Evolutionary conservation across 2,888 invertebrate genomes (phyloP).

Genomic region (Athrips mouffetella): DNA sequence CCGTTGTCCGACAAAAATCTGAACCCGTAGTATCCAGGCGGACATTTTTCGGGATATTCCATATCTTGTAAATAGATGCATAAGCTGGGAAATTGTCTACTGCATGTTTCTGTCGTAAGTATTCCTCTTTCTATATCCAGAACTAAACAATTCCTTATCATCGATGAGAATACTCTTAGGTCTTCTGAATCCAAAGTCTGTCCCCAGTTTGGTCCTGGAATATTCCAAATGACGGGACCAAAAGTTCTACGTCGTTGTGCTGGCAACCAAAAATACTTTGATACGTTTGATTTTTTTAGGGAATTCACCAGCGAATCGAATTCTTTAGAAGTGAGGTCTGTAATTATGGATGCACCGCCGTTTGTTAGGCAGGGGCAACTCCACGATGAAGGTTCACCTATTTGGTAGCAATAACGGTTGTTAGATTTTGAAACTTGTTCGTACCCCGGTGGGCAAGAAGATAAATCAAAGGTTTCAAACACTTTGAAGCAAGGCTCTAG

Average conservation of each 20-base stretch:
- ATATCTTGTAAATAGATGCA: conserved; percentile 61
- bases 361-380: conserved; percentile 57
- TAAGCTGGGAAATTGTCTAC: conserved; percentile 49
- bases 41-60: conserved; percentile 54
- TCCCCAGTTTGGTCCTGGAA: conserved; percentile 71
- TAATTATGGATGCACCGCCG: conserved; percentile 60
- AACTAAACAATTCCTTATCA: conserved; percentile 53
- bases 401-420: conserved; percentile 56
- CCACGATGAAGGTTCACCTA: conserved; percentile 46
- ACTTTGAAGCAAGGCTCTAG: conserved; percentile 46
- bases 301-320: conserved; percentile 43
- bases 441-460: conserved; percentile 57
- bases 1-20: conserved; percentile 53
- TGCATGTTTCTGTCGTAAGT: conserved; percentile 50
- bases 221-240: conserved; percentile 62
- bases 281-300: conserved; percentile 39
- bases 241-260: conserved; percentile 57
- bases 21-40: conserved; percentile 55
- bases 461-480: conserved; percentile 41
- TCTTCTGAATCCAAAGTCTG: conserved; percentile 29
- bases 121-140: conserved; percentile 43
- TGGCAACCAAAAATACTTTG: conserved; percentile 71
- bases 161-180: conserved; percentile 21
- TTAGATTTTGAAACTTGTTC: conserved; percentile 45
- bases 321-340: conserved; percentile 49